These are phyloP conservation scores for Cettia cetti DNA, from an alignment of 2,113 vertebrate genomes.

Conservation along the genomic window DNA sequence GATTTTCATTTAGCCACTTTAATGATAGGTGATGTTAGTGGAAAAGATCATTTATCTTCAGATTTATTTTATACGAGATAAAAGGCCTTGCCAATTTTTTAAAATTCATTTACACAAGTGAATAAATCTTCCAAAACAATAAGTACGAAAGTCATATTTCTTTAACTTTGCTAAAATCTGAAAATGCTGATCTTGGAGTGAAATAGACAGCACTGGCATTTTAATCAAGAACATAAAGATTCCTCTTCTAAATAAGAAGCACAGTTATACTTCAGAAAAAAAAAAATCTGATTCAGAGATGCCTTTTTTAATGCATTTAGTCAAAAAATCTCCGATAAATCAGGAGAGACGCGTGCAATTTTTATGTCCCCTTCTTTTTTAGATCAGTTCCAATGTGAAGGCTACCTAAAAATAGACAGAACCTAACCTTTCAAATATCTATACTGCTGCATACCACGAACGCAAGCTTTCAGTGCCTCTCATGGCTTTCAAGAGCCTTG, in stretches of 20 bases:
- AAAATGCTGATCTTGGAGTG: slow-evolving; percentile 60
- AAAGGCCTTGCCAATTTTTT: slow-evolving; percentile 62
- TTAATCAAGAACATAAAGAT: slow-evolving; percentile 38
- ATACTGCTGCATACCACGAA: slow-evolving; percentile 49
- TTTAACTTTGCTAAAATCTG: slow-evolving; percentile 58
- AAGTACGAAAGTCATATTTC: slow-evolving; percentile 61
- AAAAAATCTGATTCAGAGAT: neutral
- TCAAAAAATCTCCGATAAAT: slow-evolving; percentile 39
- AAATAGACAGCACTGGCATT: slow-evolving; percentile 38
- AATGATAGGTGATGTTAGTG: slow-evolving; percentile 60
- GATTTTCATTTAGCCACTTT: slow-evolving; percentile 68
- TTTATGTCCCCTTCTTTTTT: slow-evolving; percentile 60
- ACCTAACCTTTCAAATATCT: slow-evolving; percentile 67
- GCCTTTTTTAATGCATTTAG: neutral
- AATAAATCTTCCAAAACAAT: slow-evolving; percentile 68
- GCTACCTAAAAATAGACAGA: slow-evolving; percentile 71
- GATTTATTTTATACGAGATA: slow-evolving; percentile 41
- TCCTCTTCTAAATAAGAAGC: slow-evolving; percentile 15
- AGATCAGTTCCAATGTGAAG: slow-evolving; percentile 52
- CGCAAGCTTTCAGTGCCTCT: slow-evolving; percentile 15
- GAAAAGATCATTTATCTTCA: slow-evolving; percentile 59
- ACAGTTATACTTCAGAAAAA: slow-evolving; percentile 14
- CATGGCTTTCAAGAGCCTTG: slow-evolving; percentile 39
- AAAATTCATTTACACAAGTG: slow-evolving; percentile 64
- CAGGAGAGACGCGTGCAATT: slow-evolving; percentile 6